These are phyloP conservation scores for Dugesia japonica DNA, from an alignment of 2,888 invertebrate species.

Conservation along the genomic window DNA sequence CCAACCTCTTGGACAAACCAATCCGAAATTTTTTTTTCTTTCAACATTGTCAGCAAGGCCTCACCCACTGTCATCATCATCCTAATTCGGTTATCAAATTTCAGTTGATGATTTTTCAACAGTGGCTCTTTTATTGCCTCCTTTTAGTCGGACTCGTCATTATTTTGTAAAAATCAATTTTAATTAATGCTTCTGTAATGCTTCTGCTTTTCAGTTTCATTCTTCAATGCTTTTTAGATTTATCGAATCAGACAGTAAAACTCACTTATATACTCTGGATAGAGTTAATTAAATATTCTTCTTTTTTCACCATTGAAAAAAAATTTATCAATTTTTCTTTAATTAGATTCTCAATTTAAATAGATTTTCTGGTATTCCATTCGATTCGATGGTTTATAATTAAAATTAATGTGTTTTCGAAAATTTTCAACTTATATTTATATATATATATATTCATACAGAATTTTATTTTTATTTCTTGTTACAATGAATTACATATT, in stretches of 20 bases:
- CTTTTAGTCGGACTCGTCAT: neutral
- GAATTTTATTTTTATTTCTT: no score
- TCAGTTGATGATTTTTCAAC: conserved; percentile 13
- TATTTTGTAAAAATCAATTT: conserved; percentile 20
- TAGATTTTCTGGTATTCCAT: no score
- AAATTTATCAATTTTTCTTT: neutral
- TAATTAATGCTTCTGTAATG: conserved; percentile 20
- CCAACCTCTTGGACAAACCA: neutral
- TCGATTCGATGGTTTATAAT: no score
- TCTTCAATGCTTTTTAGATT: conserved; percentile 6
- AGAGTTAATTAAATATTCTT: conserved; percentile 12
- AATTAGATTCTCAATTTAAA: neutral
- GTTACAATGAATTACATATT: no score
- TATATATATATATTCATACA: no score
- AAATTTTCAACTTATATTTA: no score
- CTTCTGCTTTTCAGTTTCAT: conserved; percentile 10
- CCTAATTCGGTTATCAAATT: conserved; percentile 10
- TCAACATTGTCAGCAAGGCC: conserved; percentile 14
- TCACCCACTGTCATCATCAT: conserved; percentile 20
- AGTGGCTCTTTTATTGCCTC: conserved; percentile 6
- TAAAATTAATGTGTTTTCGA: no score
- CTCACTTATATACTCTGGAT: neutral
- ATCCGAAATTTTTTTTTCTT: neutral
- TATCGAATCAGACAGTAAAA: neutral
- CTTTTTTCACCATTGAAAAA: neutral